Conservation (phyloP, 1,140 invertebrate species). For the Conus ventricosus region DNA sequence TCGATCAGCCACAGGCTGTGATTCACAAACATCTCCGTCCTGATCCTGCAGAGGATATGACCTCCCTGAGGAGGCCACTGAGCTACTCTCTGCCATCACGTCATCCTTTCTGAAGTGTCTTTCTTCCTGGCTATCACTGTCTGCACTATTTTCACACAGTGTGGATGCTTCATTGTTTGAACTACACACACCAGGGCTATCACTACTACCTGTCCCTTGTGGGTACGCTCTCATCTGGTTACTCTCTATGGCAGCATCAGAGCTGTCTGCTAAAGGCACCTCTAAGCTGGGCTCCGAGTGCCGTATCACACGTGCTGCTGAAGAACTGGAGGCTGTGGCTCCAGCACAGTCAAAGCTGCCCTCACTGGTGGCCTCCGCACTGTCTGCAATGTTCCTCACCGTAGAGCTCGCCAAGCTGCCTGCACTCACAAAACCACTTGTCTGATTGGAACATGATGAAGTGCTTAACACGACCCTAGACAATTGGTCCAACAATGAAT, state of each 20-base stretch:
- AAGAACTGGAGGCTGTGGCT: background rate
- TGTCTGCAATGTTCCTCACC: background rate
- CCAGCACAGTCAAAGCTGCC: background rate
- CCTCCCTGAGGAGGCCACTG: background rate
- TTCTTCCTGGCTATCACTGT: background rate
- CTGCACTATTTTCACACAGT: conserved; percentile 8
- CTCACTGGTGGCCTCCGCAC: background rate
- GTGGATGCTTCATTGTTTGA: conserved; percentile 27
- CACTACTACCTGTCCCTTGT: background rate
- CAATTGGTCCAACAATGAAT: background rate
- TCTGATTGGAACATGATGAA: background rate
- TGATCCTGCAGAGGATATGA: background rate
- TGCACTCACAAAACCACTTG: background rate
- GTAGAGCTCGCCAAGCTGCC: background rate
- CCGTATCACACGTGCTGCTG: background rate
- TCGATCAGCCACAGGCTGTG: background rate
- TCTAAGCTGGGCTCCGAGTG: background rate
- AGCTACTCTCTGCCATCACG: conserved; percentile 26
- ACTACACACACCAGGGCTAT: conserved; percentile 21
- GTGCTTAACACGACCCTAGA: conserved; percentile 22
- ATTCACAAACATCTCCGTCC: conserved; percentile 22
- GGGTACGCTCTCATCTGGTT: background rate
- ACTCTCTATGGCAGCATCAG: conserved; percentile 17
- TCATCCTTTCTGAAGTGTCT: background rate
- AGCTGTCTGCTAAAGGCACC: conserved; percentile 20